Conservation (phyloP, 64 coral and sea anemone genomes). For the Montipora foliosa region DNA sequence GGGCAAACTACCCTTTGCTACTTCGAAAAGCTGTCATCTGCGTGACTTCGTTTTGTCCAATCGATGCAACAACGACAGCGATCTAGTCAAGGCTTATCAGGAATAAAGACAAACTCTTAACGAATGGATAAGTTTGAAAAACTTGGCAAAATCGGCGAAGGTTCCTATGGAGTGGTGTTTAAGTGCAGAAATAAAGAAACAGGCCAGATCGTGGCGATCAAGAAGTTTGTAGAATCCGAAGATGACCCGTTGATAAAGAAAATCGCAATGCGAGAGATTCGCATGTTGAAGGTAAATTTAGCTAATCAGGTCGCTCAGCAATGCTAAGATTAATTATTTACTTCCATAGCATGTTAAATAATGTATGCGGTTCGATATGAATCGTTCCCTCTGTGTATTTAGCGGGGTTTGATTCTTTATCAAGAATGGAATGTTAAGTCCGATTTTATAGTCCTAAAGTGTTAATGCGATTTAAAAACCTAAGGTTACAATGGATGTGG, state of each 20-base stretch:
- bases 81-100: not conserved
- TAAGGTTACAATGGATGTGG: too few relatives aligned
- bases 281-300: slow-evolving; percentile 89
- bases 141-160: slow-evolving; percentile 96
- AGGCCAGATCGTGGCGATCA: slow-evolving; percentile 98
- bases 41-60: not conserved
- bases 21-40: not conserved
- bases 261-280: slow-evolving; percentile 94
- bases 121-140: slow-evolving; percentile 98
- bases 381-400: not conserved
- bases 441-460: too few relatives aligned
- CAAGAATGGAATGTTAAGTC: not conserved
- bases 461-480: too few relatives aligned
- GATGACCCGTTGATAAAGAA: slow-evolving; percentile 96
- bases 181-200: slow-evolving; percentile 96
- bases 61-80: not conserved
- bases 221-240: slow-evolving; percentile 98
- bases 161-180: slow-evolving; percentile 98
- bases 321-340: not conserved
- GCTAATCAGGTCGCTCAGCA: not conserved
- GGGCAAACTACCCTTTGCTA: not conserved
- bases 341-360: not conserved
- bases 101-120: not conserved
- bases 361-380: not conserved
- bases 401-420: not conserved